These are phyloP conservation scores for Melopsittacus undulatus DNA, from an alignment of 2,797 vertebrate species.

Conservation along the genomic window DNA sequence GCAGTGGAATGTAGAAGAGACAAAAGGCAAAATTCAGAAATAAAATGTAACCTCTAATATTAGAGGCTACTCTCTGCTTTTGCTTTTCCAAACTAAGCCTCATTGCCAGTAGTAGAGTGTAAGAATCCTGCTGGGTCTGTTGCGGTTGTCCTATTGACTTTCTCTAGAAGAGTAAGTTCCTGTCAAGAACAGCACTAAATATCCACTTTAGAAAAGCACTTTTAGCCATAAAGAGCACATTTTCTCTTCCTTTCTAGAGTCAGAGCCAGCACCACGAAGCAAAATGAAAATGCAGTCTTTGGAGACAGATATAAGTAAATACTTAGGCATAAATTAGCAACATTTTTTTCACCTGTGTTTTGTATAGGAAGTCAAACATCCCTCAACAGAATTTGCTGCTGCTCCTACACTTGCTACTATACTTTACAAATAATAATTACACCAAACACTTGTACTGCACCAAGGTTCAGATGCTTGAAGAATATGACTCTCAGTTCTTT, in stretches of 20 bases:
- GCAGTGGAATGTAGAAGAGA: neutral
- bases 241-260: constrained; percentile 36
- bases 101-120: constrained; percentile 23
- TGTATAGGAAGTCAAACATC: constrained; percentile 11
- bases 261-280: neutral
- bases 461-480: neutral
- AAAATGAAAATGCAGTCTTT: constrained; percentile 44
- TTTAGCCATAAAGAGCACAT: constrained; percentile 53
- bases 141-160: constrained; percentile 62
- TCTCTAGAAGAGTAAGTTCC: constrained; percentile 57
- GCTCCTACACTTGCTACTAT: neutral
- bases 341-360: constrained; percentile 31
- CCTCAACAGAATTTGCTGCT: constrained; percentile 18
- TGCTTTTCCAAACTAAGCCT: constrained; percentile 17
- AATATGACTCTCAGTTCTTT: neutral
- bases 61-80: neutral
- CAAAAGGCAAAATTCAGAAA: neutral
- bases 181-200: constrained; percentile 63
- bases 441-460: neutral
- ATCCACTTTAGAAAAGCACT: constrained; percentile 60
- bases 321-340: constrained; percentile 58
- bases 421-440: constrained; percentile 34
- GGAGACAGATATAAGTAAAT: constrained; percentile 62
- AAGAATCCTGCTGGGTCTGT: constrained; percentile 40
- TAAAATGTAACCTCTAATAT: neutral